These are phyloP conservation scores for Glaucidium brasilianum DNA, from an alignment of 2,113 vertebrate species.

Conservation along the genomic window DNA sequence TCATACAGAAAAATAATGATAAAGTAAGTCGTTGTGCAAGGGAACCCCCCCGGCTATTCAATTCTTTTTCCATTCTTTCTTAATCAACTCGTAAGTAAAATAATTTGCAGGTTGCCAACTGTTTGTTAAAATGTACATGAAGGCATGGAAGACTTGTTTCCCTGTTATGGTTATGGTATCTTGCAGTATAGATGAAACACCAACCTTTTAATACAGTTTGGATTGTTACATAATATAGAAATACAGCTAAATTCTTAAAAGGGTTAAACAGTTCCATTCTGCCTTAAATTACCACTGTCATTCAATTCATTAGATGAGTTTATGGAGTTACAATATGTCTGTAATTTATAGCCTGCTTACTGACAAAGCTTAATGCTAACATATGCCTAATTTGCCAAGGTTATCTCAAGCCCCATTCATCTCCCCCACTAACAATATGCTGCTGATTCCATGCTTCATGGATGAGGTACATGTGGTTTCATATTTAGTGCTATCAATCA, in stretches of 20 bases:
- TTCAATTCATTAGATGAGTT: constrained; percentile 80
- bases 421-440: constrained; percentile 75
- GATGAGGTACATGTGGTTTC: constrained; percentile 75
- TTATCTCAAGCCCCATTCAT: constrained; percentile 82
- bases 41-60: background rate
- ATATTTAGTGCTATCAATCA: constrained; percentile 83
- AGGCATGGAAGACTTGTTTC: background rate
- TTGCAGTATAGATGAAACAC: background rate
- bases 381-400: constrained; percentile 80
- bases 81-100: background rate
- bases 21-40: background rate
- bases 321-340: constrained; percentile 77
- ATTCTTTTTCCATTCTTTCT: background rate
- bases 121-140: background rate
- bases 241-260: constrained; percentile 65
- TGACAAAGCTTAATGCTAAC: constrained; percentile 79
- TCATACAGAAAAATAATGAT: constrained; percentile 16
- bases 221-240: constrained; percentile 45
- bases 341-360: constrained; percentile 80
- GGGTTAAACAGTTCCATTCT: constrained; percentile 68
- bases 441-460: constrained; percentile 70
- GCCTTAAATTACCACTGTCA: constrained; percentile 69
- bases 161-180: background rate
- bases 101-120: background rate
- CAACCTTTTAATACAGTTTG: constrained; percentile 29